Base-by-base conservation (phyloP, 1,140 invertebrate genomes). In the Tigriopus japonicus region DNA sequence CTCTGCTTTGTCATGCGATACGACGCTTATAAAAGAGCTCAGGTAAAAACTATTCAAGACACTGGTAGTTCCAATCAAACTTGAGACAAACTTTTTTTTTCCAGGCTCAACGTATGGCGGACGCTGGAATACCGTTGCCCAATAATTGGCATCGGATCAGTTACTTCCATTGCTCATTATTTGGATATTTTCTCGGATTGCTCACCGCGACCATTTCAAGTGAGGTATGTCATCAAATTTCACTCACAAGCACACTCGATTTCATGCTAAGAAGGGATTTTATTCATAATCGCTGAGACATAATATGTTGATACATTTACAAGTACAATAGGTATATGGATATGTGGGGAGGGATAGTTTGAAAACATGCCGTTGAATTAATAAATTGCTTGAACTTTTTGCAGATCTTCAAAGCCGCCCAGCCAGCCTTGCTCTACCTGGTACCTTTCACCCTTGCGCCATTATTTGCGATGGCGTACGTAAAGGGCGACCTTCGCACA, bases 111-210 rank as follows among this genome's bases (percentile, higher is more conserved):
- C 76, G 76, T 55, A 77, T 76, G 45, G 79, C 77, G 40, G 85
- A 87, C 68, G 78, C 82, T 62, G 84, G 85, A 17, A 80, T 87
- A 54, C 86, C 86, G 49, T 83, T 83, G 2, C 83, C 85, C 9
- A 76, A 80, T 65, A 78, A 81, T 66, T 73, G 82, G 7, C 78
- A 74, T 56, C 53, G 52, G 21, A 17, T 58, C 21, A 24, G 23
- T 12, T 95, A 96, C 77, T 97, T 97, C 80, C 93, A 96, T 77
- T 97, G 93, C 78, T 96, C 92, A 66, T 80, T 97, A 67, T 83
- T 97, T 69, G 93, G 93, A 64, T 97, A 97, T 75, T 96, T 97
- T 76, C 77, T 96, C 74, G 92, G 93, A 64, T 76, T 96, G 68
- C 77, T 96, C 69, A 96, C 92, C 68, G 93, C 93, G 56, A 96